These are phyloP conservation scores for Fistularia commersonii DNA, from an alignment of 2,797 vertebrate genomes.

Conservation along the genomic window DNA sequence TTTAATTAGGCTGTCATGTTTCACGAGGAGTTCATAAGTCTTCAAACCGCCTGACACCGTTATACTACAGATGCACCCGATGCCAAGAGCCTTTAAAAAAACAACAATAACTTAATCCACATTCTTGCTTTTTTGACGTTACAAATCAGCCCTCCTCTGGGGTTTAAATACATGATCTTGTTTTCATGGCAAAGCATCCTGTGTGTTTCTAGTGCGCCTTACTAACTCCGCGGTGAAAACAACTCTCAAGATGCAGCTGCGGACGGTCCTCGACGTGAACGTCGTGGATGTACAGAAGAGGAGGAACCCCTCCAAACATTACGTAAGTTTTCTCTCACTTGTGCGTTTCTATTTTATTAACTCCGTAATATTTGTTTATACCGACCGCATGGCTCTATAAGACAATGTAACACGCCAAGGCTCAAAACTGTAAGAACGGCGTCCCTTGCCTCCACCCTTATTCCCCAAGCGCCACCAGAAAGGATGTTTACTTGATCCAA, in stretches of 20 bases:
- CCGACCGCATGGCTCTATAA: neutral
- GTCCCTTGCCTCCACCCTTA: too few relatives aligned
- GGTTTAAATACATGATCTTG: neutral
- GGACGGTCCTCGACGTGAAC: constrained; percentile 82
- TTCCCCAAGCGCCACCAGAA: too few relatives aligned
- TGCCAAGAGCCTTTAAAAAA: too few relatives aligned
- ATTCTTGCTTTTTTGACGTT: too few relatives aligned
- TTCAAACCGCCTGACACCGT: constrained; percentile 17
- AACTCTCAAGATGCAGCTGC: constrained; percentile 80
- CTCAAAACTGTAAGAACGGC: too few relatives aligned
- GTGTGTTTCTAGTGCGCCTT: constrained; percentile 2
- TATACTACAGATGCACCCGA: constrained; percentile 24
- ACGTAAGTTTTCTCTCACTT: constrained; percentile 76
- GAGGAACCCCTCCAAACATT: constrained; percentile 91
- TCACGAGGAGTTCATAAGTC: constrained; percentile 33
- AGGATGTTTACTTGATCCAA: too few relatives aligned
- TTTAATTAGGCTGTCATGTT: constrained; percentile 53
- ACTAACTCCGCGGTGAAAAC: constrained; percentile 14
- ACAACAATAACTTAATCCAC: too few relatives aligned
- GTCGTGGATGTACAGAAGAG: constrained; percentile 93
- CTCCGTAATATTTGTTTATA: neutral
- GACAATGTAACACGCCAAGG: too few relatives aligned
- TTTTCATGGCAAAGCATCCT: constrained; percentile 44
- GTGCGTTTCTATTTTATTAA: neutral
- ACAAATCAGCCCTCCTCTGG: too few relatives aligned